A percentile compares a stretch with the other conserved stretches of the same genome.
Conservation (phyloP, 1,140 invertebrate species). For the Meloidogyne hapla region DNA sequence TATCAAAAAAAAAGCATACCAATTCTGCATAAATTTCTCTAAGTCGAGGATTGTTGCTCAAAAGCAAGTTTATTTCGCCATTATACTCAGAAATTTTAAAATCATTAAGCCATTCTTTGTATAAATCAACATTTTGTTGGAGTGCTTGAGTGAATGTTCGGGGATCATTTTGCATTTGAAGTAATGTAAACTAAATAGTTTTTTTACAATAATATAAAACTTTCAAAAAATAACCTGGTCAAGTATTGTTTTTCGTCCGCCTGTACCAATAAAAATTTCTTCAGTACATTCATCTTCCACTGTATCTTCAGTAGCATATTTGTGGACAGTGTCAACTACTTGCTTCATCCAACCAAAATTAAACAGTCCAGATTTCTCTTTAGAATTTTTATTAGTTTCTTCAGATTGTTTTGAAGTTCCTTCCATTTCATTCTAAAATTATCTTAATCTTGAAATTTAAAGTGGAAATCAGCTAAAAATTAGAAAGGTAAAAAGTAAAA, state of each 20-base stretch:
- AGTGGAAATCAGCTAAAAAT: not conserved
- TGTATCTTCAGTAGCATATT: slow-evolving; percentile 55
- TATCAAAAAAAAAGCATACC: slow-evolving; percentile 16
- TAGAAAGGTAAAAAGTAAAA: too few species aligned
- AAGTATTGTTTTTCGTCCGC: slow-evolving; percentile 42
- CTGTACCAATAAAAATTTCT: slow-evolving; percentile 24
- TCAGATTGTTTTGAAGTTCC: not conserved
- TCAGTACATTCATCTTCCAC: slow-evolving; percentile 51
- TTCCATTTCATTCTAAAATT: not conserved
- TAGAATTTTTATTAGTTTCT: slow-evolving; percentile 2
- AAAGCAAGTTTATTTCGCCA: slow-evolving; percentile 56
- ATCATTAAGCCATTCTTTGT: slow-evolving; percentile 50
- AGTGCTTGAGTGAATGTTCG: slow-evolving; percentile 47
- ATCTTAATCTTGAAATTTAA: not conserved
- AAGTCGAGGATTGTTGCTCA: slow-evolving; percentile 46
- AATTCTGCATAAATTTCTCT: slow-evolving; percentile 53
- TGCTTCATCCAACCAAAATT: slow-evolving; percentile 32
- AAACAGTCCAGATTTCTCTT: slow-evolving; percentile 32
- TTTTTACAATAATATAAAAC: slow-evolving; percentile 4
- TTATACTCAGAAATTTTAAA: slow-evolving; percentile 56
- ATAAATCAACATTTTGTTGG: slow-evolving; percentile 40
- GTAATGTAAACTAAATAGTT: slow-evolving; percentile 39
- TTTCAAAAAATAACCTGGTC: slow-evolving; percentile 40
- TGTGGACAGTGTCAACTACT: slow-evolving; percentile 56
- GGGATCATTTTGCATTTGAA: slow-evolving; percentile 54